phyloP scores from a whole-genome alignment of 2,797 vertebrate genomes.

The Danio choprae region DNA sequence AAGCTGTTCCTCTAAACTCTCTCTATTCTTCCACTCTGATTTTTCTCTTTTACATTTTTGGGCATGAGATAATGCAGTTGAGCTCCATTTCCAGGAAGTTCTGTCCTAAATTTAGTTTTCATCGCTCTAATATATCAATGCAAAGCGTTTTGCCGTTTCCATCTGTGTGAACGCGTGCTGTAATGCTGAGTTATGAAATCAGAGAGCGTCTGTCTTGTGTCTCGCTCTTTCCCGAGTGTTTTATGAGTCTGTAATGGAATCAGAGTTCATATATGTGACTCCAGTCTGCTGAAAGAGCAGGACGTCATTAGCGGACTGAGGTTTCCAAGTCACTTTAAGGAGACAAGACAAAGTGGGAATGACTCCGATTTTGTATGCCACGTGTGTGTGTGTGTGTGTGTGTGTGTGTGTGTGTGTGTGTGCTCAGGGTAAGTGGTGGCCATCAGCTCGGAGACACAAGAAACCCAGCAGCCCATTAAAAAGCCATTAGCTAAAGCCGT shows the following conservation, averaged over 20 bases:
- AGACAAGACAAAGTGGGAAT: constrained; percentile 35
- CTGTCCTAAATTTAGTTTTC: background rate
- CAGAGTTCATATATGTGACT: constrained; percentile 32
- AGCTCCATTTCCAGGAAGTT: constrained; percentile 20
- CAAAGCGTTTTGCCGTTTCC: constrained; percentile 9
- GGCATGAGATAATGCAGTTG: background rate
- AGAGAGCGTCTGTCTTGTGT: constrained; percentile 22
- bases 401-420: constrained; percentile 33
- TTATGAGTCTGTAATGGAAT: constrained; percentile 40
- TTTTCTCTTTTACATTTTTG: background rate
- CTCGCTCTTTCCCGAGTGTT: constrained; percentile 16
- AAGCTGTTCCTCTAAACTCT: background rate
- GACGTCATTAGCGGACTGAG: constrained; percentile 33
- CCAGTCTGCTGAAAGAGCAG: constrained; percentile 17
- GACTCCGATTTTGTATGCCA: constrained; percentile 35
- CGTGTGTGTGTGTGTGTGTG: constrained; percentile 34
- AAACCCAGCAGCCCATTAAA: constrained; percentile 50
- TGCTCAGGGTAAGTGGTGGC: constrained; percentile 48
- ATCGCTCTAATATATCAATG: constrained; percentile 14
- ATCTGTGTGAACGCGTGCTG: constrained; percentile 22
- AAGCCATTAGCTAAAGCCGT: constrained; percentile 49
- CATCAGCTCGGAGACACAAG: constrained; percentile 50
- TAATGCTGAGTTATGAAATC: constrained; percentile 32
- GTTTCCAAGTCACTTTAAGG: constrained; percentile 40
- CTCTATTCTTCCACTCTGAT: background rate